phyloP scores from a whole-genome alignment of 2,797 vertebrate genomes.

The Micropoecilia bifurca region DNA sequence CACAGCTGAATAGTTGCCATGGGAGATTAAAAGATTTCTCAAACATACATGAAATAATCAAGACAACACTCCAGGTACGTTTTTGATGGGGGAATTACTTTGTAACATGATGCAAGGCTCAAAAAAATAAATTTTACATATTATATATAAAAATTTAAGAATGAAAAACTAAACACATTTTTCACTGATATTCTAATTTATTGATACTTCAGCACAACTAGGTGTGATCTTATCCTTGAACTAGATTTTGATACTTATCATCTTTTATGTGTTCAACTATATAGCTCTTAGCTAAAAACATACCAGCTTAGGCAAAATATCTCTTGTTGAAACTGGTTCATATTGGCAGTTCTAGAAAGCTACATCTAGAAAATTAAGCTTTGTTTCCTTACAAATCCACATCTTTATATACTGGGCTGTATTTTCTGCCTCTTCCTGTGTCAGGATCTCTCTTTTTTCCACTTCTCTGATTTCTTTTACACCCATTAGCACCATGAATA shows the following conservation, averaged over 20 bases:
- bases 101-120: too few relatives aligned
- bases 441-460: constrained; percentile 9
- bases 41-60: too few relatives aligned
- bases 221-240: not conserved
- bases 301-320: not conserved
- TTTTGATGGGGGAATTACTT: too few relatives aligned
- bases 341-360: not conserved
- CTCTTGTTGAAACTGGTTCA: not conserved
- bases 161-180: not conserved
- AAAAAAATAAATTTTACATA: too few relatives aligned
- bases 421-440: not conserved
- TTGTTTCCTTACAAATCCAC: constrained; percentile 23
- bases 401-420: constrained; percentile 11
- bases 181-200: not conserved
- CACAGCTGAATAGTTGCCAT: too few relatives aligned
- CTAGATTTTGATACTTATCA: constrained; percentile 29
- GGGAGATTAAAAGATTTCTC: too few relatives aligned
- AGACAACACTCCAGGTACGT: too few relatives aligned
- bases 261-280: constrained; percentile 27
- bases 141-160: too few relatives aligned
- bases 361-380: constrained; percentile 4
- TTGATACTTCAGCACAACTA: not conserved
- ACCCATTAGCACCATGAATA: constrained; percentile 29
- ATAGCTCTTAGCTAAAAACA: constrained; percentile 10
- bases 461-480: constrained; percentile 37